Evolutionary conservation across 2,888 invertebrate species (phyloP), one percentile per base, ranked within the genome.

Genomic region (Sericinus montela): DNA sequence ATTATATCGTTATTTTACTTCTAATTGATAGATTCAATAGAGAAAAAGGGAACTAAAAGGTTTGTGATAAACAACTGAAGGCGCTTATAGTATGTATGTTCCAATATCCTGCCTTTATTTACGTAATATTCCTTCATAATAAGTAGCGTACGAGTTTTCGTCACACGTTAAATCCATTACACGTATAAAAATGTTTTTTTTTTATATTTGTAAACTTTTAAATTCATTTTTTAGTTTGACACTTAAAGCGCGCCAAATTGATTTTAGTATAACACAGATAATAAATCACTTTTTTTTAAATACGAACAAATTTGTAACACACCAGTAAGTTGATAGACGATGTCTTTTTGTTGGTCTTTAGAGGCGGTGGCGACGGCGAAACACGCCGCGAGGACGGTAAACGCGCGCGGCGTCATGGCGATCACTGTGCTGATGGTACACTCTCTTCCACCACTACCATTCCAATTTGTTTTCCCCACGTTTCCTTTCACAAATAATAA

Each of bases 401-500:
- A 34, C 51, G 44, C 32, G 40, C 54, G 59, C 48, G 53, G 50
- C 57, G 57, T 48, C 63, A 64, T 66, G 41, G 57, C 58, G 52
- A 41, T 36, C 40, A 61, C 59, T 58, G 60, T 32, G 39, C 43
- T 49, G 51, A 25, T 35, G 41, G 44, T 36, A 38, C 48, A 16
- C 36, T 23, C 11, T 34, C 37, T 11, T 37, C 13, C n/a, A 2
- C 41, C 39, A 49, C 39, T 29, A 50, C 39, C 34, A 47, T 44
- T 43, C 29, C 32, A 28, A 19, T 13, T 14, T 15, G 13, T 32
- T 34, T 42, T 37, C 13, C 30, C 38, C 16, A 13, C 30, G 41
- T 49, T 53, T 48, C 54, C 55, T 55, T 48, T 57, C 42, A 43
- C 48, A 38, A 37, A 8, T 8, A 25, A n/a, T 8, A 1, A 1